Percentiles rank a stretch among this genome's conserved stretches.
Conservation (phyloP, 1,140 invertebrate genomes). For the Nasonia giraulti region DNA sequence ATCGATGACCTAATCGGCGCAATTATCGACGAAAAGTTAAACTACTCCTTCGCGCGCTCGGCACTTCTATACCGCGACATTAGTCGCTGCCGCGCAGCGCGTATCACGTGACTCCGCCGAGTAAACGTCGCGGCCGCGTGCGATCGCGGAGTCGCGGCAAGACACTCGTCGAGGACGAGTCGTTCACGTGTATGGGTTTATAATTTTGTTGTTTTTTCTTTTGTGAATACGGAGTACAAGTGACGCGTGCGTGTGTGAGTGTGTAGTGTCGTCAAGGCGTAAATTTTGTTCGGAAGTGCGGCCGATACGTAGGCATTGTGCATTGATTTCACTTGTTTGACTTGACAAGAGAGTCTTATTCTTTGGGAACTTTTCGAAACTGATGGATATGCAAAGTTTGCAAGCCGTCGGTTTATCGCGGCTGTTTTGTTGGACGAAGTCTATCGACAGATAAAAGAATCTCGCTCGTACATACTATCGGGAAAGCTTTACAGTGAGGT, state of each 20-base stretch:
- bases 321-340: conserved; percentile 33
- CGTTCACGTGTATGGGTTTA: not conserved
- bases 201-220: not conserved
- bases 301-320: too few relatives aligned
- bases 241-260: not conserved
- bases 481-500: too few relatives aligned
- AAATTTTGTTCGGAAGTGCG: not conserved
- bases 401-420: too few relatives aligned
- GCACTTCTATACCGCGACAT: not conserved
- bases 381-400: too few relatives aligned
- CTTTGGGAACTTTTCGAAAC: too few relatives aligned
- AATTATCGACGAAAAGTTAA: conserved; percentile 33
- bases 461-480: too few relatives aligned
- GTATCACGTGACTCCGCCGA: conserved; percentile 25
- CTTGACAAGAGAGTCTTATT: too few relatives aligned
- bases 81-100: not conserved
- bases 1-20: conserved; percentile 37
- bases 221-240: not conserved
- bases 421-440: too few relatives aligned
- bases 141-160: not conserved
- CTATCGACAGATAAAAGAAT: too few relatives aligned
- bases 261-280: not conserved
- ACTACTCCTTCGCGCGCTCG: not conserved
- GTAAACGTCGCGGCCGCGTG: conserved; percentile 1
- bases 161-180: not conserved